Conservation (phyloP, 2,797 vertebrate genomes). For the Enteromius afrohamiltoni region DNA sequence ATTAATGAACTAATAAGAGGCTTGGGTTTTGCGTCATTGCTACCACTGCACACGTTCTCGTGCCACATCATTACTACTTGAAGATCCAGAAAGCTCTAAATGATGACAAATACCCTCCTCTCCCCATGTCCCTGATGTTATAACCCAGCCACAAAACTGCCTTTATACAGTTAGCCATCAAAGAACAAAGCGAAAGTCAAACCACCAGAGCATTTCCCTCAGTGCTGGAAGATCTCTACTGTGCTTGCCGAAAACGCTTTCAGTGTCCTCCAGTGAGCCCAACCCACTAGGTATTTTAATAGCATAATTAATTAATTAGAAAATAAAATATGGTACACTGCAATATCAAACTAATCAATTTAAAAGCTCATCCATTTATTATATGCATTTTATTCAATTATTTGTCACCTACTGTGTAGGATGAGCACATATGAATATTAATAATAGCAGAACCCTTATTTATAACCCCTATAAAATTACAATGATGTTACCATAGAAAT, state of each 20-base stretch:
- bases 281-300: slow-evolving; percentile 66
- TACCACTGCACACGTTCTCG: neutral
- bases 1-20: slow-evolving; percentile 42
- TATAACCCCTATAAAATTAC: neutral
- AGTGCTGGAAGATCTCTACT: slow-evolving; percentile 22
- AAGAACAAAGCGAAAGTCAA: slow-evolving; percentile 13
- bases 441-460: neutral
- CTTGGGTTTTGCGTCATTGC: slow-evolving; percentile 46
- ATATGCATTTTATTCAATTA: slow-evolving; percentile 59
- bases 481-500: too few relatives aligned
- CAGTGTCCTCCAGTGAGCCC: slow-evolving; percentile 62
- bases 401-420: neutral
- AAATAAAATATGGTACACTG: slow-evolving; percentile 63
- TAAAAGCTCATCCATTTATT: slow-evolving; percentile 69
- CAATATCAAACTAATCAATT: slow-evolving; percentile 78
- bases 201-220: slow-evolving; percentile 19
- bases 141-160: slow-evolving; percentile 28
- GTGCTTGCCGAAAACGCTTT: slow-evolving; percentile 60
- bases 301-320: slow-evolving; percentile 70
- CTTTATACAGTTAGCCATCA: neutral
- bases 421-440: neutral
- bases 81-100: slow-evolving; percentile 41
- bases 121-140: slow-evolving; percentile 1
- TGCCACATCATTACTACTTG: slow-evolving; percentile 35
- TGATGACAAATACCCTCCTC: slow-evolving; percentile 44